phyloP scores from a whole-genome alignment of 2,113 vertebrate species.

The Prunella himalayana region DNA sequence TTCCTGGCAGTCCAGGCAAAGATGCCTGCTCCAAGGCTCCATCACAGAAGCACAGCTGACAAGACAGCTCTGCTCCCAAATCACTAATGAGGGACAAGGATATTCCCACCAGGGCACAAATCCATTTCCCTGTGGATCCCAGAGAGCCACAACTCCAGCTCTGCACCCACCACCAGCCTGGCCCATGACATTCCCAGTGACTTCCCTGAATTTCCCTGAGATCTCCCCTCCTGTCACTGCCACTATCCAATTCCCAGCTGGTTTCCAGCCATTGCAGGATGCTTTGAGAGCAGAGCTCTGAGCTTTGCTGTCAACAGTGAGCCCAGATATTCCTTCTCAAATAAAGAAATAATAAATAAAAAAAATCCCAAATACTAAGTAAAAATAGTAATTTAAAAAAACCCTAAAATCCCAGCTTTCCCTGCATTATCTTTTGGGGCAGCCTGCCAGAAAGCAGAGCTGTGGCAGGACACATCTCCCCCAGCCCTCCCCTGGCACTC shows the following conservation, averaged over 20 bases:
- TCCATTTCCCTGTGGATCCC: background rate
- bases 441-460: background rate
- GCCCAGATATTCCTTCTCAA: background rate
- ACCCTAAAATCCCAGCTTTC: background rate
- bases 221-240: background rate
- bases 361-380: background rate
- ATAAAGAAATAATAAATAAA: background rate
- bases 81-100: accelerated
- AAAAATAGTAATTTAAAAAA: background rate
- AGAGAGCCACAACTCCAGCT: background rate
- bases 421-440: background rate
- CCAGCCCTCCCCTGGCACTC: background rate
- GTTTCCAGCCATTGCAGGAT: accelerated
- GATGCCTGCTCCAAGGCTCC: accelerated
- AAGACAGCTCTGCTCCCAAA: background rate
- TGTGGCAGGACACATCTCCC: background rate
- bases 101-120: background rate
- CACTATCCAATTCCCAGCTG: background rate
- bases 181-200: accelerated
- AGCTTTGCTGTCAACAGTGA: background rate
- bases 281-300: background rate
- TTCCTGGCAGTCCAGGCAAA: background rate
- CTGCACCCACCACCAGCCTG: background rate
- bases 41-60: background rate
- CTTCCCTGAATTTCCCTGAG: background rate